Evolutionary conservation across 1,140 invertebrate species (phyloP), one percentile per base, ranked within the genome.

Genomic region (Drosophila bipectinata): DNA sequence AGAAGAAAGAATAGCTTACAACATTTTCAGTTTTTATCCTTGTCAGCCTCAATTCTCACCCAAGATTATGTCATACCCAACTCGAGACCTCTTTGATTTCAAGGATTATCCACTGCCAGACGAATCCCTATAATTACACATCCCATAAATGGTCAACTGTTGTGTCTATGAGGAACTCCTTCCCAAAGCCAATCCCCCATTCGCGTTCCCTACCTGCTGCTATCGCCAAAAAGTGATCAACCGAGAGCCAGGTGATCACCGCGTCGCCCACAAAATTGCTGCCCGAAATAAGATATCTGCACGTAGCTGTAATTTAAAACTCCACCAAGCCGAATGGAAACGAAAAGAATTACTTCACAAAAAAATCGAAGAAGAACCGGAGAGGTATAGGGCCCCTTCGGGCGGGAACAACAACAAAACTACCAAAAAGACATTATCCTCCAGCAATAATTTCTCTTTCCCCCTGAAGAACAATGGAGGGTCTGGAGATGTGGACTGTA

Each of bases 261-360:
- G 66, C 49, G 48, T 76, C 80, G 79, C 80, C 80, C 80, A 67
- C 79, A 69, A 82, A 88, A 87, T 79, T 88, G 62, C 79, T 73
- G 64, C 44, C 67, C 72, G 84, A 88, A 88, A 88, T 88, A 88
- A 88, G 83, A 88, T 88, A 88, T 88, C 84, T 88, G 84, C 83
- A 88, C 79, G 83, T 87, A 83, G 72, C 63, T 87, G 83, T 88
- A 88, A 87, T 87, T 88, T 88, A 87, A 87, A 88, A 87, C 83
- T 59, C 66, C 62, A 62, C 78, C 69, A 60, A 62, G 18, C 34
- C 44, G 59, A 77, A 21, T 32, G 34, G 39, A 49, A 68, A 66
- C 53, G 51, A 41, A 52, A 49, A 63, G 68, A 59, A 57, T 60
- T 51, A 53, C 63, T 26, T 39, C 15, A 48, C 58, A 24, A 62